Evolutionary conservation across 2,888 invertebrate genomes (phyloP).

Genomic region (Copidosoma aretas): DNA sequence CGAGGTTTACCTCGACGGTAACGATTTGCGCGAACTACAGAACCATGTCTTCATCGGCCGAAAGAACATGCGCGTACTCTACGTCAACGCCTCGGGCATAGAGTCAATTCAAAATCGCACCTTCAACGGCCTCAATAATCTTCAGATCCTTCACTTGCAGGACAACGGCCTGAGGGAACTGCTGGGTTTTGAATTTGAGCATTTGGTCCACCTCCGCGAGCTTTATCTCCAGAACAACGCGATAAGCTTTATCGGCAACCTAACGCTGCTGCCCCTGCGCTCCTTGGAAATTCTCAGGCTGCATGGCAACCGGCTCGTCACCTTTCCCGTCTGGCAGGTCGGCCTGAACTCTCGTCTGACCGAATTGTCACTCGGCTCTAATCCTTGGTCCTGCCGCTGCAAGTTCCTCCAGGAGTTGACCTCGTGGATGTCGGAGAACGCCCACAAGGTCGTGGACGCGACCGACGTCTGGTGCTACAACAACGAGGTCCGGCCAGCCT

Average conservation of each 20-base stretch:
- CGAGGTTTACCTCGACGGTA: constrained; percentile 90
- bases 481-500: constrained; percentile 75
- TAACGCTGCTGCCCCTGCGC: constrained; percentile 78
- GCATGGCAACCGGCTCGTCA: constrained; percentile 83
- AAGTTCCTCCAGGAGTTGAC: constrained; percentile 85
- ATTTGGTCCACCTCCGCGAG: constrained; percentile 79
- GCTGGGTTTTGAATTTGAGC: constrained; percentile 85
- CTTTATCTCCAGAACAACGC: constrained; percentile 86
- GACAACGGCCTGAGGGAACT: constrained; percentile 82
- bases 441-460: constrained; percentile 79
- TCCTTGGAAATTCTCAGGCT: constrained; percentile 81
- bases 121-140: constrained; percentile 82
- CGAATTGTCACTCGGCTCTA: constrained; percentile 80
- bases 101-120: constrained; percentile 87
- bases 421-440: constrained; percentile 81
- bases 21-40: constrained; percentile 82
- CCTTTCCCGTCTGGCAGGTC: constrained; percentile 80
- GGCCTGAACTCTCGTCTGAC: constrained; percentile 71
- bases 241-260: constrained; percentile 79
- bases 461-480: constrained; percentile 84
- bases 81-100: constrained; percentile 84
- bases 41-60: constrained; percentile 89
- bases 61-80: constrained; percentile 85
- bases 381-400: constrained; percentile 91
- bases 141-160: constrained; percentile 83